Percentiles rank a stretch among this genome's conserved stretches.
Conservation (phyloP, 2,888 invertebrate species). For the Volucella bombylans region DNA sequence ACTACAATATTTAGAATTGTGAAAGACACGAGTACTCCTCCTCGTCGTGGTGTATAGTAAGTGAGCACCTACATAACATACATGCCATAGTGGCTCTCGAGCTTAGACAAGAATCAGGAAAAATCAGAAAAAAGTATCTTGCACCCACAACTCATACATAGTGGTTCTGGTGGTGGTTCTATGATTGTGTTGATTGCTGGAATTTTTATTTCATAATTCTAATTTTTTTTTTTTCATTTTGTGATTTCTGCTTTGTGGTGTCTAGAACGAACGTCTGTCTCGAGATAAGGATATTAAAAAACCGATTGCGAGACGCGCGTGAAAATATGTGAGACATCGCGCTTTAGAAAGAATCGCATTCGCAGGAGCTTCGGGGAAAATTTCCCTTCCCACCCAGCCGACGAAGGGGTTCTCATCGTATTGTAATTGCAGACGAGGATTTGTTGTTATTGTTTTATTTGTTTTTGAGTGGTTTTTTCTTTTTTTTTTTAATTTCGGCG, state of each 20-base stretch:
- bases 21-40: slow-evolving; percentile 12
- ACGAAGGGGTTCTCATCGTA: too few species aligned
- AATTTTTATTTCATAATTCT: slow-evolving; percentile 68
- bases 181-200: slow-evolving; percentile 65
- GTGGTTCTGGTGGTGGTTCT: slow-evolving; percentile 38
- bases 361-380: slow-evolving; percentile 38
- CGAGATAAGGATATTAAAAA: slow-evolving; percentile 67
- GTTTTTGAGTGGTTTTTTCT: slow-evolving; percentile 6
- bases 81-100: too few species aligned
- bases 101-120: slow-evolving; percentile 1
- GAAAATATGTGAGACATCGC: slow-evolving; percentile 60
- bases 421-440: not conserved
- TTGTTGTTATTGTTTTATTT: slow-evolving; percentile 41
- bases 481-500: slow-evolving; percentile 55
- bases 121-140: slow-evolving; percentile 23
- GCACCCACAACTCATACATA: slow-evolving; percentile 16
- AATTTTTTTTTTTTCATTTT: slow-evolving; percentile 5
- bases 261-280: slow-evolving; percentile 71
- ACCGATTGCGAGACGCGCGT: slow-evolving; percentile 59
- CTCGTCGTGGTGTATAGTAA: not conserved
- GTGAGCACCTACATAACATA: too few species aligned
- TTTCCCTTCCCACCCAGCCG: slow-evolving; percentile 20
- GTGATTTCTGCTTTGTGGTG: slow-evolving; percentile 37
- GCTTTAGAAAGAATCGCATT: slow-evolving; percentile 35
- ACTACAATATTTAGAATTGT: slow-evolving; percentile 36